These are phyloP conservation scores for Paralichthys olivaceus DNA, from an alignment of 2,113 vertebrate genomes.

Conservation along the genomic window DNA sequence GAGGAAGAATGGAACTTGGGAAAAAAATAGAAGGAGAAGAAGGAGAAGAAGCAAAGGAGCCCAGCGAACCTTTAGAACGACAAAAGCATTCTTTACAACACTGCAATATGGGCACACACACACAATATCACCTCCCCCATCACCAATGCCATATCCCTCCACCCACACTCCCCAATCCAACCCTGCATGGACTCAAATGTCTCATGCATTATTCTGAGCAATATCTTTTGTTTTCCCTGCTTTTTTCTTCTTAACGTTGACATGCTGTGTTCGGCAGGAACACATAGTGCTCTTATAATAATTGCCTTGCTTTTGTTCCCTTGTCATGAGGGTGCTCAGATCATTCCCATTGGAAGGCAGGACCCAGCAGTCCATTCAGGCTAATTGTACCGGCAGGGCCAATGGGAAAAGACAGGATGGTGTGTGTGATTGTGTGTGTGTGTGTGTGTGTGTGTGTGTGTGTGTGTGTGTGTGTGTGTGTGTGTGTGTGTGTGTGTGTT, in stretches of 20 bases:
- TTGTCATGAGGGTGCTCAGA: conserved; percentile 75
- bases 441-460: conserved; percentile 9
- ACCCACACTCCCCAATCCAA: conserved; percentile 44
- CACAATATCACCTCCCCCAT: conserved; percentile 12
- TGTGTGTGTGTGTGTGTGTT: conserved; percentile 11
- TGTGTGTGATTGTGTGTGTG: conserved; percentile 2
- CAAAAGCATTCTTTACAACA: conserved; percentile 80
- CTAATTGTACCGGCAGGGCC: conserved; percentile 63
- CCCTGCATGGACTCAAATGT: conserved; percentile 76
- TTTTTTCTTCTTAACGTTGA: conserved; percentile 72
- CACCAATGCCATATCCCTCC: conserved; percentile 35
- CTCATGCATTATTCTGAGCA: conserved; percentile 82
- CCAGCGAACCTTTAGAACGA: conserved; percentile 75
- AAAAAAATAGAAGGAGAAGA: conserved; percentile 49
- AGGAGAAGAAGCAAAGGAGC: conserved; percentile 72
- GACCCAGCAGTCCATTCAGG: conserved; percentile 63
- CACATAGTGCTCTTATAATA: conserved; percentile 76
- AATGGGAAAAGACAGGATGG: conserved; percentile 43
- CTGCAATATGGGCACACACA: conserved; percentile 73
- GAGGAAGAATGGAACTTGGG: conserved; percentile 75
- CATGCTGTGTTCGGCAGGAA: conserved; percentile 74
- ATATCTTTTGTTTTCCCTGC: conserved; percentile 76
- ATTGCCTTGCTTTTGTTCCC: conserved; percentile 77
- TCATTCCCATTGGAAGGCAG: conserved; percentile 72
- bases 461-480: conserved; percentile 7